Base-by-base conservation (phyloP, 2,888 invertebrate species). In the Oegoconia quadripuncta region DNA sequence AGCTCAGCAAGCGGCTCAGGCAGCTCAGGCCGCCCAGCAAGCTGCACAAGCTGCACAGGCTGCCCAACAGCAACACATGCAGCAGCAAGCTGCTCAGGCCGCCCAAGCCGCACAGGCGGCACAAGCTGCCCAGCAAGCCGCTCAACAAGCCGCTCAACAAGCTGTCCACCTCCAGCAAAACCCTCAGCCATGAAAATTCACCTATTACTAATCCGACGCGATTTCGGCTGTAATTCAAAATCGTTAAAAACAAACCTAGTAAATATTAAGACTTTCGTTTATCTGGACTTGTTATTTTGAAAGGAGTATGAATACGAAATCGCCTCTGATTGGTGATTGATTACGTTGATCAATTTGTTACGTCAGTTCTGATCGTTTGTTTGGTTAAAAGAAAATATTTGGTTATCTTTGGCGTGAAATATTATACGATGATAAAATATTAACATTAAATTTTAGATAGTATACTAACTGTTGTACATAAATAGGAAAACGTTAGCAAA, bases 101-200 rank as follows among this genome's bases (percentile, higher is more conserved):
- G 54, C 52, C 1, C 58, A 56, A 17, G 52, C 50, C 42, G 79
- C 77, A 42, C 46, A 62, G 30, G 59, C 60, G 0, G 73, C 67
- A 1, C 75, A 76, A 46, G 62, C 66, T 1, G 65, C 66, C 0
- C 73, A 76, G 39, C 72, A 76, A 37, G 82, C 81, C 1, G 83
- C 83, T 17, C 82, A 86, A 27, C 83, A 84, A 49, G 86, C 87
- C 3, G 83, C 84, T 1, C 87, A 87, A 39, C 84, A 86, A 67
- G 90, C 89, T 55, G 89, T 90, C 54, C 80, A 87, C 58, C 74
- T 87, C 39, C 82, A 91, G 68, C 74, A 88, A 58, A 88, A 87
- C 59, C 84, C 88, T 59, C 91, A 91, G 67, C 89, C 93, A 91
- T 94, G 93, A 94, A 93, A 92, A 84, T 93, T 93, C 87, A 92